Percentiles rank a stretch among this genome's conserved stretches.
Evolutionary conservation across 1,140 invertebrate species (phyloP).

Genomic region (Araneus ventricosus): DNA sequence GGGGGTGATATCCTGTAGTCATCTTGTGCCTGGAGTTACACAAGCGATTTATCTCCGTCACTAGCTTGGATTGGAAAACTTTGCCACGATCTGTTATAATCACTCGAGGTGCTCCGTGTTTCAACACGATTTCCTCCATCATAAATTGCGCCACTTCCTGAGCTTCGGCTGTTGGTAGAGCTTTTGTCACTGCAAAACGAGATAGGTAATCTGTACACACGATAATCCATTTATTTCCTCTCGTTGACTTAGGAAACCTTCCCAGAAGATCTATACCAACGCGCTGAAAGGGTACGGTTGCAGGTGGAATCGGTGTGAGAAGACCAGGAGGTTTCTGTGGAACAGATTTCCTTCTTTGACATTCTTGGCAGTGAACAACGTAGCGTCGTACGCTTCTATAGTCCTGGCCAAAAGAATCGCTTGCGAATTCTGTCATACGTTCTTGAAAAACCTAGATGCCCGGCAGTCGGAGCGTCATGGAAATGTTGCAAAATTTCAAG

Average conservation of each 20-base stretch:
- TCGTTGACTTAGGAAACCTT: neutral
- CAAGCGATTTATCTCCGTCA: too few relatives aligned
- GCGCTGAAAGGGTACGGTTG: too few relatives aligned
- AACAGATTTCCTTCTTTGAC: neutral
- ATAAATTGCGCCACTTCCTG: slow-evolving; percentile 76
- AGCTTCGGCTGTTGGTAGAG: neutral
- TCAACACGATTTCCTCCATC: slow-evolving; percentile 71
- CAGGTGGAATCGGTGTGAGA: too few relatives aligned
- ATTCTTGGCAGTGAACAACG: neutral
- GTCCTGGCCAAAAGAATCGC: neutral
- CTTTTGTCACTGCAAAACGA: neutral
- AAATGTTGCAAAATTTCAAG: too few relatives aligned
- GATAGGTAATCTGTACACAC: neutral
- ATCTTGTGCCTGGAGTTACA: too few relatives aligned
- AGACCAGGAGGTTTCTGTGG: neutral
- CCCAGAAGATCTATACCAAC: neutral
- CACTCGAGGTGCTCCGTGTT: slow-evolving; percentile 68
- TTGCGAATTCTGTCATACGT: neutral
- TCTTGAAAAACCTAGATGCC: neutral
- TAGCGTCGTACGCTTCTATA: neutral
- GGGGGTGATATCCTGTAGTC: too few relatives aligned
- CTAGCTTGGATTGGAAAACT: neutral
- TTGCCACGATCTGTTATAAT: slow-evolving; percentile 76
- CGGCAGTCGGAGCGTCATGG: too few relatives aligned
- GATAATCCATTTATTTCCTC: neutral